Conservation (phyloP, 2,797 vertebrate species). For the Ptychadena robeensis region DNA sequence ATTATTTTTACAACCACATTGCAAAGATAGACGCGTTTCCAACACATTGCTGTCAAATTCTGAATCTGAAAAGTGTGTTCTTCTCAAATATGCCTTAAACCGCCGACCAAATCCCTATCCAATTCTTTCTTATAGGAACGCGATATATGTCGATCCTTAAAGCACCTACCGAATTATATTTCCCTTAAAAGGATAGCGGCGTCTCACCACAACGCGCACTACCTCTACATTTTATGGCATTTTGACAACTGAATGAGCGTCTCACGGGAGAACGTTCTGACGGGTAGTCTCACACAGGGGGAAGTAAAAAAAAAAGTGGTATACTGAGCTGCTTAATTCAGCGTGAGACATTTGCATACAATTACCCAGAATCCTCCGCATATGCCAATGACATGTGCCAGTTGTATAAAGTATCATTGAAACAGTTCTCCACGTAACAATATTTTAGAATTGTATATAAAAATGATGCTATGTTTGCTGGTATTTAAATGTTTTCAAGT, state of each 20-base stretch:
- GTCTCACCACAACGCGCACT: slow-evolving; percentile 48
- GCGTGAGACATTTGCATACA: slow-evolving; percentile 46
- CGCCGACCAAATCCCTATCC: neutral
- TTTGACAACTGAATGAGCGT: slow-evolving; percentile 57
- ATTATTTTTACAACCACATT: neutral
- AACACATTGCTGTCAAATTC: neutral
- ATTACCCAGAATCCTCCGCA: slow-evolving; percentile 54
- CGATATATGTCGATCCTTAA: neutral
- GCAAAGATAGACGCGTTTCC: neutral
- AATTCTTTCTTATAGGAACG: neutral
- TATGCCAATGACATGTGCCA: slow-evolving; percentile 27
- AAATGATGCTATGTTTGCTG: neutral
- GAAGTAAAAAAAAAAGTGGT: slow-evolving; percentile 21
- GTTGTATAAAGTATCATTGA: slow-evolving; percentile 32
- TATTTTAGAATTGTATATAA: neutral
- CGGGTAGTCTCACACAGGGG: slow-evolving; percentile 47
- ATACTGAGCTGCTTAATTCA: slow-evolving; percentile 52
- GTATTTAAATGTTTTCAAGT: neutral
- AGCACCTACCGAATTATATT: slow-evolving; percentile 46
- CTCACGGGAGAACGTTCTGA: slow-evolving; percentile 52
- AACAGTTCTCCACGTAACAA: neutral
- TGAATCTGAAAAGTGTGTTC: neutral
- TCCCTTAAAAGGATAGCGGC: slow-evolving; percentile 45
- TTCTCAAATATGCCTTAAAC: neutral
- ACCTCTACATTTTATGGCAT: slow-evolving; percentile 54